Base-by-base conservation (phyloP, 2,113 vertebrate species). In the Poeciliopsis turrubarensis region DNA sequence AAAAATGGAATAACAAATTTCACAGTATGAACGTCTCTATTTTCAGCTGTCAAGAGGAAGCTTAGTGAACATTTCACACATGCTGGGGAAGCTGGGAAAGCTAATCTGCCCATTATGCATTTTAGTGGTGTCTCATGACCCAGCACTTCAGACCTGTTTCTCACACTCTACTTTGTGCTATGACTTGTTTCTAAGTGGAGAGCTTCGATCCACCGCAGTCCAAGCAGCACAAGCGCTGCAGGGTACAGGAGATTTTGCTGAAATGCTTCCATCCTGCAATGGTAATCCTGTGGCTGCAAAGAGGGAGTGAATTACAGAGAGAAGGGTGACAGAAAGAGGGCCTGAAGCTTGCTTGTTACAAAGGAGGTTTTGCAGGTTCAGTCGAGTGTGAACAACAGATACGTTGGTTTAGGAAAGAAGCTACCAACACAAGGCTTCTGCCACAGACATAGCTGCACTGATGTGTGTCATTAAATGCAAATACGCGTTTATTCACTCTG, bases 211-310 rank as follows among this genome's bases (percentile, higher is more conserved):
- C 82, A 61, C 63, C 83, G 80, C 68, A 57, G 81, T 75, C 83
- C 75, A 72, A 81, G 85, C 87, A 75, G 82, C 73, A 75, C 22
- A 5, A 62, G 77, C 68, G 72, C 87, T 84, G 79, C 88, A 73
- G 88, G 87, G 84, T 82, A 80, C 66, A 69, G 62, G 79, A 41
- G 88, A 73, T 85, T 91, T 88, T 87, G 77, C 83, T 87, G 70
- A 90, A 91, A 85, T 84, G 84, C 82, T 87, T 91, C 82, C 75
- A 86, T 81, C 77, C 76, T 83, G 84, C 76, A 73, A 77, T 80
- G 87, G 75, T 89, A 90, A 91, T 92, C 84, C 87, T 76, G 81
- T 72, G 72, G 76, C 76, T 85, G 83, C 72, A 78, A 57, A 85
- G 66, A 70, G 65, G 44, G 54, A 70, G 70, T 70, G 34, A 73